Evolutionary conservation across 2,888 invertebrate species (phyloP), one percentile per base, ranked within the genome.

Genomic region (Philhelius pedissequus): DNA sequence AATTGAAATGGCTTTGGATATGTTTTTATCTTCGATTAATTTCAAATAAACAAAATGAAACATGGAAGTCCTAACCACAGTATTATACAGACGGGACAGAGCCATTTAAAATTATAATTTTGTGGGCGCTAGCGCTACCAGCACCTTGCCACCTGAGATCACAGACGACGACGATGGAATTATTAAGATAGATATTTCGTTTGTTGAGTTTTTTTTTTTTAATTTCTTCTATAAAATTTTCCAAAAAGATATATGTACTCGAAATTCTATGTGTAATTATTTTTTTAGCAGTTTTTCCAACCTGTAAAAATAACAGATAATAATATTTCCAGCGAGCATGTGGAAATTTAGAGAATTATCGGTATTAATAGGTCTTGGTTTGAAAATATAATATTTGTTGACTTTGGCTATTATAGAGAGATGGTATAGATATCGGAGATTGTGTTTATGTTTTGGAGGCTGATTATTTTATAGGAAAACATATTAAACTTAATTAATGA

Each of bases 51-150:
- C 76, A 84, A 84, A 79, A 50, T 75, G 66, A 27, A 69, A 69
- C 45, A 35, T 48, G 43, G 35, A 38, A 71, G 60, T 52, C 32
- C 27, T 30, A 25, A 35, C 20, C 32, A 32, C 38, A 52, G 79
- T n/a, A n/a, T n/a, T n/a, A n/a, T n/a, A n/a, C n/a, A n/a, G n/a
- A n/a, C 75, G 70, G 79, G 74, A 70, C 52, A 60, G 45, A 70
- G 52, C 83, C 58, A 84, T 84, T 84, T 84, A 66, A 79, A 79
- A 84, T 84, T 84, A 84, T 84, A 84, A 84, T 84, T 84, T 79
- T 79, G 83, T 74, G 52, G 83, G 83, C 70, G 83, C 84, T 71
- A 66, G 52, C 71, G 71, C 6, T n/a, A n/a, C n/a, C n/a, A 32
- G 18, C 56, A 35, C 7, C 18, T 84, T 52, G 38, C 70, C 76